These are phyloP conservation scores for Apis mellifera DNA, from an alignment of 1,140 invertebrate genomes.

Conservation along the genomic window DNA sequence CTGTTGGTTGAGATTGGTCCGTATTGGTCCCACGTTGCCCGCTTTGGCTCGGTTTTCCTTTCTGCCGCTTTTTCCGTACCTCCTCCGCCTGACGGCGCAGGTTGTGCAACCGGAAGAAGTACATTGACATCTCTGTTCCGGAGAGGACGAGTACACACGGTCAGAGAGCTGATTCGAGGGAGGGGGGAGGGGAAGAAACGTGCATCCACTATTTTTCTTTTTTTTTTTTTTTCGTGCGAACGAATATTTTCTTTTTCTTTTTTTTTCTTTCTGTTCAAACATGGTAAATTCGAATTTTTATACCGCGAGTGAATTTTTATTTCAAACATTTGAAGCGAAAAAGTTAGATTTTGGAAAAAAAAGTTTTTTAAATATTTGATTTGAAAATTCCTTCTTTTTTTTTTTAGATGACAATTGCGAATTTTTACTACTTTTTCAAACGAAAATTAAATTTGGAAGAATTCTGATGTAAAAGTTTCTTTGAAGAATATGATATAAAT, in stretches of 20 bases:
- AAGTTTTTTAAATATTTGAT: too few species aligned
- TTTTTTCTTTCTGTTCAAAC: not conserved
- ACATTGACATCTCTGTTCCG: constrained; percentile 91
- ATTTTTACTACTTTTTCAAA: too few species aligned
- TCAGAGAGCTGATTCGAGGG: constrained; percentile 36
- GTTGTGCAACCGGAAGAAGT: constrained; percentile 96
- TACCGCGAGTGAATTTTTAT: not conserved
- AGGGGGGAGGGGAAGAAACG: too few species aligned
- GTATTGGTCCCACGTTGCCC: constrained; percentile 75
- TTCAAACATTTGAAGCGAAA: too few species aligned
- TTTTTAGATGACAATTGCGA: too few species aligned
- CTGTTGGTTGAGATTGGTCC: constrained; percentile 79
- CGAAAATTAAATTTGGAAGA: too few species aligned
- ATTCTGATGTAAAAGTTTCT: too few species aligned
- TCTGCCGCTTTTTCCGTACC: constrained; percentile 83
- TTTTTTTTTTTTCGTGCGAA: not conserved
- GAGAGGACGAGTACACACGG: constrained; percentile 37
- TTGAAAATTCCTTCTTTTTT: too few species aligned
- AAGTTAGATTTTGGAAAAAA: too few species aligned
- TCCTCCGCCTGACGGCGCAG: constrained; percentile 91
- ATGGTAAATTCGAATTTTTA: not conserved
- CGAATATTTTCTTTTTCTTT: not conserved
- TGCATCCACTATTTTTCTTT: not conserved
- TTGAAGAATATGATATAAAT: too few species aligned
- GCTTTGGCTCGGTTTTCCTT: constrained; percentile 77